Conservation (phyloP, 2,888 invertebrate genomes). For the Crossocerus cetratus region DNA sequence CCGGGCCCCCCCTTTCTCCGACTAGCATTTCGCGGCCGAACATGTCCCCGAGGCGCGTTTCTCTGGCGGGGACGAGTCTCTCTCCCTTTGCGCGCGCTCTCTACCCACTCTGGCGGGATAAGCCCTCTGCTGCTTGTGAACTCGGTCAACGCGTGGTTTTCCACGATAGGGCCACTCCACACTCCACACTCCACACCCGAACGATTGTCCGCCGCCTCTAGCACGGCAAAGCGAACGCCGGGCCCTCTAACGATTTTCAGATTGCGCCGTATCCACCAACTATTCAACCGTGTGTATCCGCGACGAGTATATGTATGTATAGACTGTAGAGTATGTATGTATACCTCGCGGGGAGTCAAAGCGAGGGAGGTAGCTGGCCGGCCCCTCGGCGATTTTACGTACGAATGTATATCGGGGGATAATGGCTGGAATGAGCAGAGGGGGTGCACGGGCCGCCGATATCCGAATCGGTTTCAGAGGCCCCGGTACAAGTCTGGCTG, state of each 20-base stretch:
- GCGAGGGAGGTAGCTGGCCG: background rate
- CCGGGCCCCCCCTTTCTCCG: slow-evolving; percentile 27
- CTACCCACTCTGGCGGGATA: background rate
- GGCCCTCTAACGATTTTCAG: slow-evolving; percentile 8
- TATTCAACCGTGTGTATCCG: slow-evolving; percentile 5
- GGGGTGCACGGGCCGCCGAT: slow-evolving; percentile 8
- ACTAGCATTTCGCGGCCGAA: slow-evolving; percentile 56
- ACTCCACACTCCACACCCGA: too few species aligned
- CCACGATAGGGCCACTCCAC: slow-evolving; percentile 69
- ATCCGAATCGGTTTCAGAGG: slow-evolving; percentile 32
- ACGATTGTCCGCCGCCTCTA: slow-evolving; percentile 39
- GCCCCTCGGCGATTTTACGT: background rate
- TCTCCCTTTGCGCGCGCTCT: slow-evolving; percentile 1
- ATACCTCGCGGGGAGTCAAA: background rate
- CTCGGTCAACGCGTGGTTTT: slow-evolving; percentile 69
- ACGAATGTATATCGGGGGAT: background rate
- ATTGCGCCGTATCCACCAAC: slow-evolving; percentile 14
- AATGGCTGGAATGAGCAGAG: slow-evolving; percentile 18
- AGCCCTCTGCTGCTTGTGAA: slow-evolving; percentile 33
- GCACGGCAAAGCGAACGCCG: slow-evolving; percentile 45
- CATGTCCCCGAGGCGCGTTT: slow-evolving; percentile 52
- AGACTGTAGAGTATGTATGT: background rate
- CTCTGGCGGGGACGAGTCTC: slow-evolving; percentile 24
- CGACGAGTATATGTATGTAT: background rate
- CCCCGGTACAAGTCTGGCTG: slow-evolving; percentile 1